Conservation (phyloP, 2,888 invertebrate species). For the Drosophila barbarae region DNA sequence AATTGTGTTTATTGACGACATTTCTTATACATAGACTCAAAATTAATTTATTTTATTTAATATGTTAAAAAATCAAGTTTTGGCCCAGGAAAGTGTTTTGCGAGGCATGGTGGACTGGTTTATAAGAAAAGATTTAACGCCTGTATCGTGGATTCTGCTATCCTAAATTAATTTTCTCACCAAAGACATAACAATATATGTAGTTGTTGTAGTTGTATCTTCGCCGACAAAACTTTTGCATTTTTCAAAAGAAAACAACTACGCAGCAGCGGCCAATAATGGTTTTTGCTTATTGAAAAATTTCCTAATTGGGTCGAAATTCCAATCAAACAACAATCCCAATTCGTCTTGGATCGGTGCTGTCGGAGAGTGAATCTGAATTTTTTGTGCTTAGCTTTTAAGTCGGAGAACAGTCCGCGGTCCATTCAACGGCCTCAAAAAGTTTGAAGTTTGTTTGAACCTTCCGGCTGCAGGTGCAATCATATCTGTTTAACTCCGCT, state of each 20-base stretch:
- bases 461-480: too few species aligned
- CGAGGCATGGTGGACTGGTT: too few species aligned
- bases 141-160: slow-evolving; percentile 51
- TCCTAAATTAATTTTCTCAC: slow-evolving; percentile 73
- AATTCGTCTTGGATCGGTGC: slow-evolving; percentile 43
- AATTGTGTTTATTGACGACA: too few species aligned
- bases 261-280: slow-evolving; percentile 39
- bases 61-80: too few species aligned
- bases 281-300: slow-evolving; percentile 51
- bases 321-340: slow-evolving; percentile 76
- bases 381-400: slow-evolving; percentile 13
- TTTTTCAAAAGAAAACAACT: slow-evolving; percentile 54
- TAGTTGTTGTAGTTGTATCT: slow-evolving; percentile 24
- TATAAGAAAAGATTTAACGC: slow-evolving; percentile 2
- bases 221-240: slow-evolving; percentile 52
- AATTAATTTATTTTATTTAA: too few species aligned
- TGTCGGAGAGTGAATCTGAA: not conserved
- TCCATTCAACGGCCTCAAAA: slow-evolving; percentile 49
- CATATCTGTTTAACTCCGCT: not conserved
- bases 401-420: slow-evolving; percentile 2
- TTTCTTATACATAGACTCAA: too few species aligned
- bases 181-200: slow-evolving; percentile 70
- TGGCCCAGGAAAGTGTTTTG: too few species aligned
- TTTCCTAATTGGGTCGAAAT: slow-evolving; percentile 77
- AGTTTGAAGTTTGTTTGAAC: slow-evolving; percentile 10